Percentiles rank a stretch among this genome's conserved stretches.
Evolutionary conservation across 2,113 vertebrate genomes (phyloP).

Genomic region (Phaethornis superciliosus): DNA sequence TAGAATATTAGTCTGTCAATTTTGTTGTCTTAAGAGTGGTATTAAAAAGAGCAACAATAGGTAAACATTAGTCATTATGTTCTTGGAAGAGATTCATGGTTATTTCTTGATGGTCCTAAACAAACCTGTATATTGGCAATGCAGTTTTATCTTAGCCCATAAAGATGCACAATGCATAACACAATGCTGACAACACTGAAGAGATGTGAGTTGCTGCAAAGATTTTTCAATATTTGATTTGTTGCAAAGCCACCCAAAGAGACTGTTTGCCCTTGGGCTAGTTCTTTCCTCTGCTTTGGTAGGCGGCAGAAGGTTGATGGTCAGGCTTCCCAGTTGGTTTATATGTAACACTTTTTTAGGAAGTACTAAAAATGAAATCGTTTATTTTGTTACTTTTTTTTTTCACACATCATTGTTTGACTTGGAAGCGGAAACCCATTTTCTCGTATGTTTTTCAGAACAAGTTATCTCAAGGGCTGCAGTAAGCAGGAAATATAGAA

Average conservation of each 20-base stretch:
- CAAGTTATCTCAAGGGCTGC: slow-evolving; percentile 36
- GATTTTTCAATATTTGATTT: background rate
- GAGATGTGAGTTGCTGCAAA: background rate
- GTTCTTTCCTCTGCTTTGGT: background rate
- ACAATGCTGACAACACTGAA: background rate
- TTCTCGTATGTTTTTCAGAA: slow-evolving; percentile 50
- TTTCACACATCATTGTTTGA: slow-evolving; percentile 19
- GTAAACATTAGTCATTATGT: background rate
- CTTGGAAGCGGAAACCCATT: slow-evolving; percentile 14
- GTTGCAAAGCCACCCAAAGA: slow-evolving; percentile 15
- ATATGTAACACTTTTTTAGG: background rate
- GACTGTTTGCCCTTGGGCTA: background rate
- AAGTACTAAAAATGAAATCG: slow-evolving; percentile 23
- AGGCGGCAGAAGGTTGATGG: background rate
- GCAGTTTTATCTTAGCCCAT: background rate
- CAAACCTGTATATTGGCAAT: background rate
- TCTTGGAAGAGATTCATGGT: background rate
- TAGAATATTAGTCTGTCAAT: background rate
- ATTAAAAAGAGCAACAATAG: background rate
- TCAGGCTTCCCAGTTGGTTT: slow-evolving; percentile 21
- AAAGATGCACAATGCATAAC: background rate
- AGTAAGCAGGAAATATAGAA: slow-evolving; percentile 16
- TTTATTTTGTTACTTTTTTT: background rate
- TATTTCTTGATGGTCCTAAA: background rate
- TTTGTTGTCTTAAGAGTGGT: background rate